These are phyloP conservation scores for Dysidea cf. avara DNA, from an alignment of 37 sponge, comb jelly and placozoan genomes.

Conservation along the genomic window DNA sequence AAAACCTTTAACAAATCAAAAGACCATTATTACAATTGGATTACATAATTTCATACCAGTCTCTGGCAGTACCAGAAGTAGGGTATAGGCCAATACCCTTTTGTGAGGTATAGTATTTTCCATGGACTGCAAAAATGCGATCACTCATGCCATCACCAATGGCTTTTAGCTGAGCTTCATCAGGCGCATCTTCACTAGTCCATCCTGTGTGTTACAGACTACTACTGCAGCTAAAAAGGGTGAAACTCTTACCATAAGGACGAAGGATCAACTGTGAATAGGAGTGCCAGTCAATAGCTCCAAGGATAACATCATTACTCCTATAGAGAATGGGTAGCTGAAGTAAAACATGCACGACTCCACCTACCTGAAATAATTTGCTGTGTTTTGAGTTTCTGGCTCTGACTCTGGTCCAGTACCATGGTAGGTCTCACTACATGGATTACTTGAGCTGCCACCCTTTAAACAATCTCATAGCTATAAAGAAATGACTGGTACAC, in stretches of 20 bases:
- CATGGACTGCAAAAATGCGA: constrained; percentile 13
- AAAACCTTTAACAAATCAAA: constrained; percentile 40
- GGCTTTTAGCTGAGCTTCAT: constrained; percentile 54
- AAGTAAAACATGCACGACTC: background rate
- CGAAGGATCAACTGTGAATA: constrained; percentile 74
- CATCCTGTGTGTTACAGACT: constrained; percentile 27
- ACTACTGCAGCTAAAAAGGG: background rate
- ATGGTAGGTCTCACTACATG: constrained; percentile 76
- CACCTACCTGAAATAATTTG: constrained; percentile 57
- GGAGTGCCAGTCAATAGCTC: constrained; percentile 81
- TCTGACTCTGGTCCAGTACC: constrained; percentile 68
- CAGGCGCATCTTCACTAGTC: constrained; percentile 40
- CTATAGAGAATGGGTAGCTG: constrained; percentile 4
- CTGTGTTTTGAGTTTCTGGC: constrained; percentile 59
- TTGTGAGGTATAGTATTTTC: constrained; percentile 28
- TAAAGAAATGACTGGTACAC: background rate
- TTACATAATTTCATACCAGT: constrained; percentile 47
- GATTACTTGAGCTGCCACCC: constrained; percentile 61
- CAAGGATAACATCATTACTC: constrained; percentile 35
- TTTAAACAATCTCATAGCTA: constrained; percentile 6
- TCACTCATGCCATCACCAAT: constrained; percentile 36
- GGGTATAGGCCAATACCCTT: constrained; percentile 42
- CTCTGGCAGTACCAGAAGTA: constrained; percentile 56
- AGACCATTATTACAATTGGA: too few relatives aligned
- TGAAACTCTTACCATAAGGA: constrained; percentile 50